Conservation (phyloP, 2,797 vertebrate species). For the Sus cebifrons region DNA sequence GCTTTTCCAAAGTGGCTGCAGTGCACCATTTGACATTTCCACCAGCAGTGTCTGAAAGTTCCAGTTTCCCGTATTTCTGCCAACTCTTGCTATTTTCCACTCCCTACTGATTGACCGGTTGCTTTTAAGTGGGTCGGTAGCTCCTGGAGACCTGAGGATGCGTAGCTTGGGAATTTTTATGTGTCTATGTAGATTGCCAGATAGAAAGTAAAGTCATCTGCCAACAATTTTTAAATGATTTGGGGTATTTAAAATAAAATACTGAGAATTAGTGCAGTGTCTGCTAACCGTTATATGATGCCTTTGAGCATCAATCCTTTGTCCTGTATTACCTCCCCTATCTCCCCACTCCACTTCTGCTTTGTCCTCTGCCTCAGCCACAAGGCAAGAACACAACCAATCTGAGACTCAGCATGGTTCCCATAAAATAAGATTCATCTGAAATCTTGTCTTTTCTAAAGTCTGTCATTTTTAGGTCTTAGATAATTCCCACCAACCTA, state of each 20-base stretch:
- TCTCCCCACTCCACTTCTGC: not conserved
- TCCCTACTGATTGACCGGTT: not conserved
- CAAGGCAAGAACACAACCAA: not conserved
- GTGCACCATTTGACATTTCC: not conserved
- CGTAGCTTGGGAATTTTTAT: not conserved
- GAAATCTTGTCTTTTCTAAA: not conserved
- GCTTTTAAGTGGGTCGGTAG: not conserved
- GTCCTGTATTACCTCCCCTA: not conserved
- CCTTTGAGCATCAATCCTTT: not conserved
- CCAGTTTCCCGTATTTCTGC: not conserved
- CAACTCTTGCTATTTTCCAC: conserved; percentile 26
- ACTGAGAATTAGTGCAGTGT: not conserved
- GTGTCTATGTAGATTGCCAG: not conserved
- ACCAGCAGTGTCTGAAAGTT: not conserved
- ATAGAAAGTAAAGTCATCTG: not conserved
- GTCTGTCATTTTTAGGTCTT: not conserved
- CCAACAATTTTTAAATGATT: conserved; percentile 10
- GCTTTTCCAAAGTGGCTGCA: not conserved
- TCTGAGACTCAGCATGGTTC: not conserved
- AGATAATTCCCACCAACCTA: not conserved
- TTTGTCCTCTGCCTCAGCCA: not conserved
- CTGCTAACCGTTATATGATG: not conserved
- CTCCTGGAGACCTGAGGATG: not conserved
- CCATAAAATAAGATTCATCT: conserved; percentile 5
- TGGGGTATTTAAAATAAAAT: conserved; percentile 43